These are phyloP conservation scores for Clostera curtula DNA, from an alignment of 2,888 invertebrate genomes.

Conservation along the genomic window DNA sequence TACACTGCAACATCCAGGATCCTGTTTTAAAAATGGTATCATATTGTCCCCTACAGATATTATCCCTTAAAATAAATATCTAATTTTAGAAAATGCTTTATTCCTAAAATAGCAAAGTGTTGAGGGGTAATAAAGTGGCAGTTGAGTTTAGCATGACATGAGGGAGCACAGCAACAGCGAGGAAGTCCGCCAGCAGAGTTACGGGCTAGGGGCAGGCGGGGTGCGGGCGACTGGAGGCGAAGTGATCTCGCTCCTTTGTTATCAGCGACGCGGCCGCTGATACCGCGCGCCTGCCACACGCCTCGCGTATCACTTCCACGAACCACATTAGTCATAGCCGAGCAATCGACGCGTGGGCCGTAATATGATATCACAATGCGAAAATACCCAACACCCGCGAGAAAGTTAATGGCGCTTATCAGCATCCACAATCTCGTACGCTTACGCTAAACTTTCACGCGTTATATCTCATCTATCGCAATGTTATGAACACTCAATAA, in stretches of 20 bases:
- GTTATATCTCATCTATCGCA: constrained; percentile 56
- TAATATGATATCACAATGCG: constrained; percentile 77
- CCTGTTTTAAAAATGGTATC: constrained; percentile 34
- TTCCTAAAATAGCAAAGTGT: constrained; percentile 64
- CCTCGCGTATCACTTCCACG: constrained; percentile 68
- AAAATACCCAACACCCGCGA: constrained; percentile 76
- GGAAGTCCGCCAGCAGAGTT: constrained; percentile 18
- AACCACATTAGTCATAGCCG: constrained; percentile 72
- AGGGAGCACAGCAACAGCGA: constrained; percentile 23
- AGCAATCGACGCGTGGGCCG: constrained; percentile 72
- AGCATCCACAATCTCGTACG: constrained; percentile 74
- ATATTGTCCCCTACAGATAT: constrained; percentile 52
- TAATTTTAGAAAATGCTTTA: constrained; percentile 69
- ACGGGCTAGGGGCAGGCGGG: constrained; percentile 25
- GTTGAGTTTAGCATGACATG: constrained; percentile 27
- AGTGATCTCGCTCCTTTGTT: constrained; percentile 62
- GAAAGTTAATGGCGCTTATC: constrained; percentile 77
- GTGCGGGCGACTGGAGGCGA: constrained; percentile 23
- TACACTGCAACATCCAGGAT: constrained; percentile 20
- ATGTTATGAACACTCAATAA: constrained; percentile 33
- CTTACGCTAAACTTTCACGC: constrained; percentile 73
- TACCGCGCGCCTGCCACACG: constrained; percentile 53
- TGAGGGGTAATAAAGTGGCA: constrained; percentile 34
- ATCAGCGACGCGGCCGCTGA: constrained; percentile 59
- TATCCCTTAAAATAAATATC: constrained; percentile 56